Evolutionary conservation across 1,140 invertebrate species (phyloP), one percentile per base, ranked within the genome.

Genomic region (Pogonognathellus flavescens): DNA sequence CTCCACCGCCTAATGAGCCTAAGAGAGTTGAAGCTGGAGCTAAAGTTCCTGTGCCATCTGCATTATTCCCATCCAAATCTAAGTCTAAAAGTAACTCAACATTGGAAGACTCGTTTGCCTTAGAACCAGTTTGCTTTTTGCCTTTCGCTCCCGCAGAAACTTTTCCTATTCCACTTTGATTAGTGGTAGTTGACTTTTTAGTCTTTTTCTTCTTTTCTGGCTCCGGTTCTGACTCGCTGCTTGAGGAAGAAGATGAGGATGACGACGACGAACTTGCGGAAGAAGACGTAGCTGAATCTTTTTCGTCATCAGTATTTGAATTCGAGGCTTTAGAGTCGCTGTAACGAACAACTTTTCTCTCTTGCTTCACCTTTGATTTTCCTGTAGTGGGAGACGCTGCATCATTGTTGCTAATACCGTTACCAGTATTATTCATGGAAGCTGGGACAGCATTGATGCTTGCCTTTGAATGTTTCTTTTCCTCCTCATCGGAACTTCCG

Each of bases 51-150:
- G 18, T 60, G 59, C 18, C 62, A 10, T 83, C 66, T 18, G 25
- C 82, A 31, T 22, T 60, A 50, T 31, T 76, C 5, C 41, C 70
- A 55, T 76, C 41, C n/a, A 84, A 60, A 91, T 95, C 95, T 62
- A 98, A 92, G 90, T 97, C 96, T 25, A 98, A 90, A 14, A 98
- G 91, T 50, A 98, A 91, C 91, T 97, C 96, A 82, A 96, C 91
- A 91, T 95, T 95, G 84, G 80, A 81, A 22, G 80, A 53, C 20
- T 81, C 55, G 41, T 57, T 49, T 87, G 85, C 84, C 86, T 87
- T 59, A 87, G 84, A 60, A 60, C 82, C 84, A 59, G 52, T 18
- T 25, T 16, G 41, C 25, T 11, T 83, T 83, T 70, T 84, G 57
- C 87, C 87, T 84, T 88, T 87, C 31, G 88, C 89, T 50, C 89